These are phyloP conservation scores for Anseranas semipalmata DNA, from an alignment of 2,113 vertebrate species.

Conservation along the genomic window DNA sequence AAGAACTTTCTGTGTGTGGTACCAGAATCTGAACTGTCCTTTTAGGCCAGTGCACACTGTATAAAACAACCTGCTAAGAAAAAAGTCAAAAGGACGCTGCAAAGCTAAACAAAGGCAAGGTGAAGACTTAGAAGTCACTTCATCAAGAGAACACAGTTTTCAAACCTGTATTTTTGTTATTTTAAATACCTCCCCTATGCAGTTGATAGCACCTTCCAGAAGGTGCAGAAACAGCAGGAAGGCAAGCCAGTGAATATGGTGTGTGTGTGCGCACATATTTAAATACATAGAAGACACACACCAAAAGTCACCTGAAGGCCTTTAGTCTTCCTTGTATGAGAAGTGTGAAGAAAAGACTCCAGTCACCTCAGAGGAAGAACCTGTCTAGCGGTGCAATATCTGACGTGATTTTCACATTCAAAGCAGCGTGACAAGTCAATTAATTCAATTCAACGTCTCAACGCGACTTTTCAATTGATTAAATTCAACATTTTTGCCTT, in stretches of 20 bases:
- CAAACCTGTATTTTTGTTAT: not conserved
- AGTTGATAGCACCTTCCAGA: not conserved
- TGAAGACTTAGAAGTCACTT: not conserved
- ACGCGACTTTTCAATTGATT: too few species aligned
- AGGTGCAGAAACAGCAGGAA: not conserved
- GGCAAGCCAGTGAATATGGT: not conserved
- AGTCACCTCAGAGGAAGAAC: not conserved
- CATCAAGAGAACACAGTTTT: not conserved
- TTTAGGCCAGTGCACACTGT: not conserved
- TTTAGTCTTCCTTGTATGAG: not conserved
- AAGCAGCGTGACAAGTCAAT: not conserved
- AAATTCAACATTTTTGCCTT: too few species aligned
- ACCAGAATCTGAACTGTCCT: not conserved
- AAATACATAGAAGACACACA: not conserved
- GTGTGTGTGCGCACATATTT: not conserved
- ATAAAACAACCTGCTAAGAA: not conserved
- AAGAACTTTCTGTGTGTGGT: not conserved
- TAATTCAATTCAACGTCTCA: too few species aligned
- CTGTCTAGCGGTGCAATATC: not conserved
- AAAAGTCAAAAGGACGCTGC: not conserved
- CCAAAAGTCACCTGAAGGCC: not conserved
- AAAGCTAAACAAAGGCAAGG: not conserved
- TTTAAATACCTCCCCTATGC: not conserved
- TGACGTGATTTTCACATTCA: not conserved
- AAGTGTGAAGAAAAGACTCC: not conserved